Percentiles rank a stretch among this genome's conserved stretches.
Conservation (phyloP, 2,113 vertebrate species). For the Empidonax alnorum region DNA sequence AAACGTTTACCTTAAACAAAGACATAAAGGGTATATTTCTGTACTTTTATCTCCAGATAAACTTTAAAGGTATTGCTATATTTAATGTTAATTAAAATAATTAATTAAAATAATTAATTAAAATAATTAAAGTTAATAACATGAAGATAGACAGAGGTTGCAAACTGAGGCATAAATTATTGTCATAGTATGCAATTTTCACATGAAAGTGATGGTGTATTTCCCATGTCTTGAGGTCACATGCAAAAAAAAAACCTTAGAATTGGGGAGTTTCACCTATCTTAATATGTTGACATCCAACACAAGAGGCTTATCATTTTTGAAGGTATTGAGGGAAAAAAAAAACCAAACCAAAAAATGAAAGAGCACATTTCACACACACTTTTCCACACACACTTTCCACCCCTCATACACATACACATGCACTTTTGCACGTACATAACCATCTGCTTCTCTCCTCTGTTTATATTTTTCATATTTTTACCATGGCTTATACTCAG, state of each 20-base stretch:
- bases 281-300: background rate
- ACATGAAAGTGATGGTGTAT: background rate
- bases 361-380: background rate
- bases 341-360: background rate
- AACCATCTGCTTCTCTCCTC: background rate
- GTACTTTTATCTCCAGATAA: background rate
- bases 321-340: background rate
- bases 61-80: background rate
- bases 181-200: background rate
- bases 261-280: background rate
- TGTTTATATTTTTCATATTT: background rate
- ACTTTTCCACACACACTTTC: background rate
- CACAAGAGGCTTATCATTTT: accelerated
- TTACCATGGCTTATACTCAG: background rate
- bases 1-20: background rate
- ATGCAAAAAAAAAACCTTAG: background rate
- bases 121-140: background rate
- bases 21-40: background rate
- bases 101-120: too few relatives aligned
- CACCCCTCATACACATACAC: background rate
- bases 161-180: background rate
- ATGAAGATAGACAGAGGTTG: background rate
- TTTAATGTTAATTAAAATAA: background rate
- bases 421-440: background rate
- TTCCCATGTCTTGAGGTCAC: background rate